These are phyloP conservation scores for Volucella bombylans DNA, from an alignment of 2,888 invertebrate genomes.

Conservation along the genomic window DNA sequence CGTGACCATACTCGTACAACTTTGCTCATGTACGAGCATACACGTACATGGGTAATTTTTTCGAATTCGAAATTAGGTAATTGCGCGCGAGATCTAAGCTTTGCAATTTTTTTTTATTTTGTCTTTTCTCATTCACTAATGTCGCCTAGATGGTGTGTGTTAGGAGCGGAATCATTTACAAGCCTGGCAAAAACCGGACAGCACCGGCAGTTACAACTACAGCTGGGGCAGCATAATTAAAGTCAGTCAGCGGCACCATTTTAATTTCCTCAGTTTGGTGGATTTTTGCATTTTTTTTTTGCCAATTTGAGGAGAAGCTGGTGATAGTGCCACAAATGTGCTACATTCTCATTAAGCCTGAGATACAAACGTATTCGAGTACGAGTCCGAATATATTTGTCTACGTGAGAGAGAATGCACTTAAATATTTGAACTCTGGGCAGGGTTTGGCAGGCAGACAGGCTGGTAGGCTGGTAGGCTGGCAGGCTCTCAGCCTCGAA, in stretches of 20 bases:
- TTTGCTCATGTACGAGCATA: not conserved
- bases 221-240: slow-evolving; percentile 56
- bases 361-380: not conserved
- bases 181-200: slow-evolving; percentile 48
- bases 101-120: slow-evolving; percentile 52
- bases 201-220: slow-evolving; percentile 7
- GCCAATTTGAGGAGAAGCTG: slow-evolving; percentile 43
- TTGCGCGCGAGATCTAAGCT: slow-evolving; percentile 70
- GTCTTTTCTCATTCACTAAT: slow-evolving; percentile 21
- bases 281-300: slow-evolving; percentile 41
- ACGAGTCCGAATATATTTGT: not conserved
- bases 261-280: slow-evolving; percentile 56
- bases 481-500: slow-evolving; percentile 4
- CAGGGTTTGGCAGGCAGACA: slow-evolving; percentile 46
- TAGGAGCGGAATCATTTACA: slow-evolving; percentile 42
- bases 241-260: slow-evolving; percentile 61
- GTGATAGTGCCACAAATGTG: slow-evolving; percentile 42
- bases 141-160: slow-evolving; percentile 56
- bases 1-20: not conserved
- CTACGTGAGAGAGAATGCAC: slow-evolving; percentile 15
- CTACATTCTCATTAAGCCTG: slow-evolving; percentile 52
- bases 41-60: slow-evolving; percentile 40
- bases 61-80: slow-evolving; percentile 69
- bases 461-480: no score
- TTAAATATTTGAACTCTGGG: slow-evolving; percentile 66